A percentile compares a stretch with the other conserved stretches of the same genome.
phyloP scores from a whole-genome alignment of 2,888 invertebrate species.

The Sturmia bella region DNA sequence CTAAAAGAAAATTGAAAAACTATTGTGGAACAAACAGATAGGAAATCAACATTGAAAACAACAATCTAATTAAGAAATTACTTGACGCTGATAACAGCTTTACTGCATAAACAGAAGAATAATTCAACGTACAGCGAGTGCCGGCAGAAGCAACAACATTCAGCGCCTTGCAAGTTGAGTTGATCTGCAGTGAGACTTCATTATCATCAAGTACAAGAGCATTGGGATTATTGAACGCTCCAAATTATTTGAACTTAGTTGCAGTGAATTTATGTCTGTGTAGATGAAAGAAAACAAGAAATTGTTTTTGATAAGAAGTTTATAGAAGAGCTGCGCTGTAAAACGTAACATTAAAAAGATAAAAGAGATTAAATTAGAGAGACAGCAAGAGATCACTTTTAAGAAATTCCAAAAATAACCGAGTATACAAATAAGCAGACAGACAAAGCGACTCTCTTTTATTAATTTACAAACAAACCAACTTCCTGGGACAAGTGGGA shows the following conservation, averaged over 20 bases:
- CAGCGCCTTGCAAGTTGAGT: constrained; percentile 26
- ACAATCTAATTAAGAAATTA: constrained; percentile 40
- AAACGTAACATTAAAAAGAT: neutral
- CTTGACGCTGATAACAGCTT: constrained; percentile 45
- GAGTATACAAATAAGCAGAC: constrained; percentile 51
- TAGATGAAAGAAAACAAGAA: neutral
- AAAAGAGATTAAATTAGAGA: constrained; percentile 38
- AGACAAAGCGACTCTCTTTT: constrained; percentile 35
- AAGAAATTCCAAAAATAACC: constrained; percentile 40
- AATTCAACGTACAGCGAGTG: neutral
- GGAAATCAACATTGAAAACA: constrained; percentile 38
- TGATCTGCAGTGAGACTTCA: constrained; percentile 3
- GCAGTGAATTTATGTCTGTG: constrained; percentile 40
- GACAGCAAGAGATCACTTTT: neutral
- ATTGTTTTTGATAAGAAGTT: constrained; percentile 38
- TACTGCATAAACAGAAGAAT: constrained; percentile 24
- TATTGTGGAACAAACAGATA: constrained; percentile 27
- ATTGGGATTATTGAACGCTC: constrained; percentile 35
- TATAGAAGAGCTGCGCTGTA: constrained; percentile 4
- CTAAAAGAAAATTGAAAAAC: constrained; percentile 6
- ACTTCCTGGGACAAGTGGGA: constrained; percentile 26
- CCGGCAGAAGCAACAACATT: neutral
- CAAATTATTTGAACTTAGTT: constrained; percentile 25
- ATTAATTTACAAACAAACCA: constrained; percentile 49
- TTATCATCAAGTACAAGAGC: constrained; percentile 8